Evolutionary conservation across 1,140 invertebrate species (phyloP).

Genomic region (Philaenus spumarius): DNA sequence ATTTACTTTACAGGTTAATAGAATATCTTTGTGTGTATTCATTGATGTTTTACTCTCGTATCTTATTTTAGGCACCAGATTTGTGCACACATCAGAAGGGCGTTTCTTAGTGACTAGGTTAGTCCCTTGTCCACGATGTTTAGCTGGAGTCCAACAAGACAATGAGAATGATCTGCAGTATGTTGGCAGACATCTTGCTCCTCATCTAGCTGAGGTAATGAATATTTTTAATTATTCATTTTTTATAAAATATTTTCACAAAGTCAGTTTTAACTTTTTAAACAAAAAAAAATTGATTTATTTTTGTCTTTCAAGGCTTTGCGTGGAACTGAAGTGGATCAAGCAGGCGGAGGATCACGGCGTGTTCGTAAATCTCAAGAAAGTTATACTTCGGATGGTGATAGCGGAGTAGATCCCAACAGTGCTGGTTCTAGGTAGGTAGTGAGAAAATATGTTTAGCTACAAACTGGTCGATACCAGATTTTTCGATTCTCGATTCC

Average conservation of each 20-base stretch:
- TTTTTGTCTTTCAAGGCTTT: constrained; percentile 1
- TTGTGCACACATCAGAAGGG: constrained; percentile 96
- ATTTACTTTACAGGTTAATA: too few relatives aligned
- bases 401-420: constrained; percentile 72
- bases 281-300: neutral
- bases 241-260: too few relatives aligned
- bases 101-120: constrained; percentile 91
- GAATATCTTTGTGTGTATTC: neutral
- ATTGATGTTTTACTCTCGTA: neutral
- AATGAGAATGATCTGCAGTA: neutral
- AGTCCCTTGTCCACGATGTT: constrained; percentile 85
- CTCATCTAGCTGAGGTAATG: constrained; percentile 9
- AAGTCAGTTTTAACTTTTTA: too few relatives aligned
- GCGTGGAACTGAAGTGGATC: constrained; percentile 10
- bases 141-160: constrained; percentile 36
- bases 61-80: constrained; percentile 68
- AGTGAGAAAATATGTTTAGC: too few relatives aligned
- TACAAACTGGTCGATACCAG: too few relatives aligned
- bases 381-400: constrained; percentile 65
- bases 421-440: constrained; percentile 43
- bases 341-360: constrained; percentile 32
- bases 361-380: constrained; percentile 56
- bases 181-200: neutral
- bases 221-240: too few relatives aligned
- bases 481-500: too few relatives aligned